These are phyloP conservation scores for Patella pellucida DNA, from an alignment of 2,888 invertebrate species.

Conservation along the genomic window DNA sequence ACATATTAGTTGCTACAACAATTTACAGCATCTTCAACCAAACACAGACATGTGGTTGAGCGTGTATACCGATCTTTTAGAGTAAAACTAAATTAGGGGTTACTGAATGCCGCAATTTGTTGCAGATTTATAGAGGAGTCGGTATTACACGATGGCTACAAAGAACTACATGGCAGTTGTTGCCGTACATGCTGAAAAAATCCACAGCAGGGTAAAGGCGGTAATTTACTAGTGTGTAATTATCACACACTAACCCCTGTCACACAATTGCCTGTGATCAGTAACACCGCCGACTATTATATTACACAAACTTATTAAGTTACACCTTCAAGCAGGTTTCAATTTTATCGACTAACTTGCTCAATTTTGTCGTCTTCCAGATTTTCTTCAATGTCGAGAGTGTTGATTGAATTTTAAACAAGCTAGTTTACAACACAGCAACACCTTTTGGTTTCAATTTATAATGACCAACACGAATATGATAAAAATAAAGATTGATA, in stretches of 20 bases:
- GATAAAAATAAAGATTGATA: too few relatives aligned
- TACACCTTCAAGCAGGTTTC: too few relatives aligned
- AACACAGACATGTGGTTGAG: conserved; percentile 1
- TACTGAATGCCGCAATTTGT: conserved; percentile 5
- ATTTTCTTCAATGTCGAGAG: too few relatives aligned
- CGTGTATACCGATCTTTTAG: not conserved
- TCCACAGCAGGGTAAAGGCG: not conserved
- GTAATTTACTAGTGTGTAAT: conserved; percentile 10
- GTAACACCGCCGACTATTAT: not conserved
- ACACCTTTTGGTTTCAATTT: too few relatives aligned
- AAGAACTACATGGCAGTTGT: not conserved
- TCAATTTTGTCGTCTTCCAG: too few relatives aligned
- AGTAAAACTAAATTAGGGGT: not conserved
- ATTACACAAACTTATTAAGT: too few relatives aligned
- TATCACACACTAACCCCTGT: conserved; percentile 5
- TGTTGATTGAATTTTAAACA: too few relatives aligned
- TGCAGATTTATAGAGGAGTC: not conserved
- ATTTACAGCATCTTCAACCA: not conserved
- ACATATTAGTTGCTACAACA: too few relatives aligned
- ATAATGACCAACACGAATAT: too few relatives aligned
- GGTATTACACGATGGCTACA: not conserved
- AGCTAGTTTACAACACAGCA: too few relatives aligned
- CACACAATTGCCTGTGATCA: conserved; percentile 9
- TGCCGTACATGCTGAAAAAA: not conserved
- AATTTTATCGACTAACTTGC: too few relatives aligned